Percentiles rank a stretch among this genome's conserved stretches.
phyloP scores from a whole-genome alignment of 92 coral and sea anemone genomes.

The Bergia puertoricense region DNA sequence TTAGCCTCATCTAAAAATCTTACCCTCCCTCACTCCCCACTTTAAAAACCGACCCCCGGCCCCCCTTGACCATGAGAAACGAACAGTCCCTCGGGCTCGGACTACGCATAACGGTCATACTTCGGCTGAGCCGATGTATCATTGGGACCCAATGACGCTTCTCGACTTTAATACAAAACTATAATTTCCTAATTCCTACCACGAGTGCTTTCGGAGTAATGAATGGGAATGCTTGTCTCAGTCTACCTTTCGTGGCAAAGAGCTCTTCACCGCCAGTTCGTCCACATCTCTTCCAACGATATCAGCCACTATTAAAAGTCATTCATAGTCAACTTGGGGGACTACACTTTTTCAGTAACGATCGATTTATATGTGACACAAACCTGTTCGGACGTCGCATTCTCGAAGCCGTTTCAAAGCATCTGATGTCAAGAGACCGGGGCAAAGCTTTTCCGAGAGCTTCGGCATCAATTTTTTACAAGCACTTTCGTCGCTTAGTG shows the following conservation, averaged over 20 bases:
- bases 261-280: slow-evolving; percentile 11
- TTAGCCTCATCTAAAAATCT: too few species aligned
- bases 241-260: slow-evolving; percentile 17
- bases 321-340: not conserved
- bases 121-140: too few species aligned
- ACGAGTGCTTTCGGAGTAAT: too few species aligned
- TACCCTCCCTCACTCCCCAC: too few species aligned
- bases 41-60: too few species aligned
- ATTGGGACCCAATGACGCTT: too few species aligned
- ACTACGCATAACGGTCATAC: too few species aligned
- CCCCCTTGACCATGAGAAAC: too few species aligned
- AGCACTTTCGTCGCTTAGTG: not conserved
- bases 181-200: too few species aligned
- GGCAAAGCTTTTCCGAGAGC: slow-evolving; percentile 31
- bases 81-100: too few species aligned
- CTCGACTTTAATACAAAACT: too few species aligned
- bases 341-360: not conserved
- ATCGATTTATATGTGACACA: not conserved
- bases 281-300: slow-evolving; percentile 31
- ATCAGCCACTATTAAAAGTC: slow-evolving; percentile 1
- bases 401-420: slow-evolving; percentile 19
- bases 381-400: slow-evolving; percentile 29
- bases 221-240: not conserved
- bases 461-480: not conserved
- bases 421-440: slow-evolving; percentile 30